These are phyloP conservation scores for Microchrysa polita DNA, from an alignment of 2,888 invertebrate species.

Conservation along the genomic window DNA sequence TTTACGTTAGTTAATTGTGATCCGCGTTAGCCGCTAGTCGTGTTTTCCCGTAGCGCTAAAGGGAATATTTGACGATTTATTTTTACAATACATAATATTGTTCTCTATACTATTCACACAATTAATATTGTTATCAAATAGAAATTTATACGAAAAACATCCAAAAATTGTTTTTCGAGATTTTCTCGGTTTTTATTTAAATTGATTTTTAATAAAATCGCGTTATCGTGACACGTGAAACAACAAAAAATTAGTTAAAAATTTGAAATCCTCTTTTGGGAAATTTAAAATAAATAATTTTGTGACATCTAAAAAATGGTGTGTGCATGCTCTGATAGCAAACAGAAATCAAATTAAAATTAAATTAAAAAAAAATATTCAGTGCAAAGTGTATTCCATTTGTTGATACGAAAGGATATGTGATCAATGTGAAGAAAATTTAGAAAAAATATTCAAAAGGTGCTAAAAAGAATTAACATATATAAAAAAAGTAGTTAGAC, in stretches of 20 bases:
- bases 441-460: conserved; percentile 39
- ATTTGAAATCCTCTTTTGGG: neutral
- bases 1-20: conserved; percentile 64
- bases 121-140: neutral
- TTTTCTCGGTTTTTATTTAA: neutral
- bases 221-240: neutral
- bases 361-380: conserved; percentile 3
- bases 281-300: neutral
- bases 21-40: conserved; percentile 65
- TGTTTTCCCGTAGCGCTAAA: conserved; percentile 55
- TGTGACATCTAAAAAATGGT: neutral
- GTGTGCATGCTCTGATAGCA: neutral
- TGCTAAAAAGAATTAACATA: conserved; percentile 30
- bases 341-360: conserved; percentile 1
- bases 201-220: neutral
- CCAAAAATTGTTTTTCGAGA: conserved; percentile 1
- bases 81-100: neutral
- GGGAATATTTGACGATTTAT: conserved; percentile 31
- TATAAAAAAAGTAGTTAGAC: conserved; percentile 11
- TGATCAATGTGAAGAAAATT: conserved; percentile 46
- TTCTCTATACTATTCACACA: neutral
- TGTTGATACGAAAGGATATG: conserved; percentile 30
- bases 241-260: neutral
- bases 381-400: neutral
- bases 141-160: neutral